Evolutionary conservation across 2,888 invertebrate species (phyloP).

Genomic region (Caenorhabditis angaria): DNA sequence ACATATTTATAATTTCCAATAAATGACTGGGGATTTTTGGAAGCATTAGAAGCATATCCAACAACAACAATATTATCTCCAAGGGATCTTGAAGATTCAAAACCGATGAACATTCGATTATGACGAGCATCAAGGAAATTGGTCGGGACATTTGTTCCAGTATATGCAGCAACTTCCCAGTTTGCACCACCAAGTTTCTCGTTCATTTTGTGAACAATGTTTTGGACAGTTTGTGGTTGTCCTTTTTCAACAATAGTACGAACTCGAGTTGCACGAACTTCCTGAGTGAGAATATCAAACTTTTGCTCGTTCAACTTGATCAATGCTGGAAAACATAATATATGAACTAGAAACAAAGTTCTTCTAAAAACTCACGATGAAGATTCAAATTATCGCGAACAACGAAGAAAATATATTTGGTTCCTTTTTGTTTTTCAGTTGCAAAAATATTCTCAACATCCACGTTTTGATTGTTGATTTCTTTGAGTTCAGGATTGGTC

Average conservation of each 20-base stretch:
- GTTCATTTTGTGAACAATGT: conserved; percentile 12
- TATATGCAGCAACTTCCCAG: background rate
- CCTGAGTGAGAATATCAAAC: conserved; percentile 14
- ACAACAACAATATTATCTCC: background rate
- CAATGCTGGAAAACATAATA: background rate
- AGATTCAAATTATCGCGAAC: background rate
- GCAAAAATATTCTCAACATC: background rate
- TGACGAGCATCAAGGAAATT: background rate
- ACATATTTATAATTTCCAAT: conserved; percentile 26
- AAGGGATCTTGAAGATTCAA: background rate
- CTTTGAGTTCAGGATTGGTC: no score
- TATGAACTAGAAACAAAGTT: background rate
- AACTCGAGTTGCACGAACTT: conserved; percentile 1
- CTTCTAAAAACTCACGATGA: background rate
- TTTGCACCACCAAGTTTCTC: background rate
- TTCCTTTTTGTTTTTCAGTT: background rate
- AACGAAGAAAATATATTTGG: background rate
- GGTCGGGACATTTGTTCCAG: background rate
- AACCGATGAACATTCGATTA: background rate
- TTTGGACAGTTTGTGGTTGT: conserved; percentile 6
- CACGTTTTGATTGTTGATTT: background rate
- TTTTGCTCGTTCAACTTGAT: conserved; percentile 20
- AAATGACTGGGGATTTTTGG: conserved; percentile 12
- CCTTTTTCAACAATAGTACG: background rate
- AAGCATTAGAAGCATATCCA: conserved; percentile 21